phyloP scores from a whole-genome alignment of 2,888 invertebrate genomes.

The Brassicogethes aeneus region DNA sequence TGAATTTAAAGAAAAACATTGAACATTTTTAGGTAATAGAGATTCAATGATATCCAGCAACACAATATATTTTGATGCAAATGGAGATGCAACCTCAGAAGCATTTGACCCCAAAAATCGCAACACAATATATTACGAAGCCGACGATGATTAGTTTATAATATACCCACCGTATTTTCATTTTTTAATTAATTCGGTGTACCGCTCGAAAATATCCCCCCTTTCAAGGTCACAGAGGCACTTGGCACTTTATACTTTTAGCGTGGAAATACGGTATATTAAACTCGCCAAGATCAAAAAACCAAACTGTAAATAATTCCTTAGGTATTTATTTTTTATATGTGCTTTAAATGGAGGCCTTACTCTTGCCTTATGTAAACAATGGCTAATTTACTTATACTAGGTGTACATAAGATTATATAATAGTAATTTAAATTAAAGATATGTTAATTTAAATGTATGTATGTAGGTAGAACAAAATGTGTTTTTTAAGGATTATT shows the following conservation, averaged over 20 bases:
- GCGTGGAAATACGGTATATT: conserved; percentile 2
- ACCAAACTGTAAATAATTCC: not conserved
- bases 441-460: not conserved
- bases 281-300: too few species aligned
- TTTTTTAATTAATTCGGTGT: too few species aligned
- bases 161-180: too few species aligned
- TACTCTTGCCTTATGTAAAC: conserved; percentile 11
- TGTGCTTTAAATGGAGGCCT: conserved; percentile 7
- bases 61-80: conserved; percentile 25
- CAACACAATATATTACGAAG: conserved; percentile 19
- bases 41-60: conserved; percentile 23
- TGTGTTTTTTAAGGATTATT: too few species aligned
- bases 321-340: not conserved
- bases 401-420: not conserved
- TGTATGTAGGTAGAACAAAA: not conserved
- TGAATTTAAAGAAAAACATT: too few species aligned
- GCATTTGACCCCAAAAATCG: conserved; percentile 12
- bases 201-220: too few species aligned
- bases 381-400: not conserved
- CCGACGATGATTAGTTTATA: conserved; percentile 11
- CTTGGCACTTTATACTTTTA: too few species aligned
- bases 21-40: conserved; percentile 6
- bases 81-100: conserved; percentile 17
- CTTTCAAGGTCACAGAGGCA: too few species aligned
- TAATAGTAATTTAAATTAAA: not conserved